Evolutionary conservation across 2,113 vertebrate genomes (phyloP).

Genomic region (Pseudonaja textilis): DNA sequence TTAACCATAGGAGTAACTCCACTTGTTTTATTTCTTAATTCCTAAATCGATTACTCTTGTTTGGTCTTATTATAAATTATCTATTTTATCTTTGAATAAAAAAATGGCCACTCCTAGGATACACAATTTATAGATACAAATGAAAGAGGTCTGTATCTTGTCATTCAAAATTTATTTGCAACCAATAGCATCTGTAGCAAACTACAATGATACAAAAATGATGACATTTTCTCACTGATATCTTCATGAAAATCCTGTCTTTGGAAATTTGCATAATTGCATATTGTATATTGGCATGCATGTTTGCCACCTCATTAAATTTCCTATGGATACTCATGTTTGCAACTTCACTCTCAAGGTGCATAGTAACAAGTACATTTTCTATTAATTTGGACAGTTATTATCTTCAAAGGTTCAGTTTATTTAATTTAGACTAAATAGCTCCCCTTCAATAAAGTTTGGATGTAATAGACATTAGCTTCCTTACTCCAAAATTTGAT

Average conservation of each 20-base stretch:
- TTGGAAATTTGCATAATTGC: not conserved
- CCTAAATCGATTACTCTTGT: not conserved
- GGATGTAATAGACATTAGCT: not conserved
- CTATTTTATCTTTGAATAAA: not conserved
- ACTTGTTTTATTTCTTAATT: not conserved
- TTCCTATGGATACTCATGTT: not conserved
- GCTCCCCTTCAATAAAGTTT: not conserved
- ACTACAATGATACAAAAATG: not conserved
- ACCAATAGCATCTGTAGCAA: not conserved
- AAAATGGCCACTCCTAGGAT: not conserved
- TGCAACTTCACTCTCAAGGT: not conserved
- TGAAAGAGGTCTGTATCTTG: not conserved
- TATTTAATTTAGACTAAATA: not conserved
- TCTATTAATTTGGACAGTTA: not conserved
- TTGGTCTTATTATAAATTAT: not conserved
- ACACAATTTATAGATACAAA: not conserved
- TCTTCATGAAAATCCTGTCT: not conserved
- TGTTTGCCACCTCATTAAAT: not conserved
- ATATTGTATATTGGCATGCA: not conserved
- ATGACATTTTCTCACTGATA: not conserved
- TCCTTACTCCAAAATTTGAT: not conserved
- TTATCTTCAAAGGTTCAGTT: not conserved
- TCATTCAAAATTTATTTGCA: not conserved
- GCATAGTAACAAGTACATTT: not conserved
- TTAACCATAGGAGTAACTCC: not conserved